Conservation (phyloP, 2,113 vertebrate species). For the Carollia perspicillata region DNA sequence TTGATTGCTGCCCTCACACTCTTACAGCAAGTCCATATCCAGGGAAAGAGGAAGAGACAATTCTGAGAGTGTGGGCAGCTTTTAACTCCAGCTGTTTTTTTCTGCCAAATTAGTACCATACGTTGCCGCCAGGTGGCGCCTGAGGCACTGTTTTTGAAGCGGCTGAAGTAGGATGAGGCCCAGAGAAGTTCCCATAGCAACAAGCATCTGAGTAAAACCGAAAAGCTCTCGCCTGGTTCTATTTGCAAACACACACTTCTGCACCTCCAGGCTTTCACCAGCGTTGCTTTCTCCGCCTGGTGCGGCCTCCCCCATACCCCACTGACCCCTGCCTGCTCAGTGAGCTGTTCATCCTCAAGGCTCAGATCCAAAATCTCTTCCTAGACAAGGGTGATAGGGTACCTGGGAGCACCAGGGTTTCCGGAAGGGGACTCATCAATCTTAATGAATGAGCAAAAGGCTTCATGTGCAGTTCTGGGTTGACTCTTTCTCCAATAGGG, state of each 20-base stretch:
- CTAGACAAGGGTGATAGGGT: not conserved
- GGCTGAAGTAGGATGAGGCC: fast-evolving
- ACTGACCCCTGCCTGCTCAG: not conserved
- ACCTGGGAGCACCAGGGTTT: not conserved
- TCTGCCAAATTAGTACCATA: not conserved
- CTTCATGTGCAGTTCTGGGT: not conserved
- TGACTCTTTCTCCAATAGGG: not conserved
- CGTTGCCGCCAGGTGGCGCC: slow-evolving; percentile 48
- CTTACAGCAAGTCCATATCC: not conserved
- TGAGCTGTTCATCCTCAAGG: not conserved
- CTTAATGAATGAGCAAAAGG: not conserved
- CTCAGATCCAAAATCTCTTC: not conserved
- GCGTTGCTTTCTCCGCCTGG: not conserved
- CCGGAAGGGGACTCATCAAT: not conserved
- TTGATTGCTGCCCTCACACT: not conserved
- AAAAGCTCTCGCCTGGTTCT: not conserved
- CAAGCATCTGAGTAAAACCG: not conserved
- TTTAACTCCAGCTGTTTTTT: not conserved
- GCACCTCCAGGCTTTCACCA: not conserved
- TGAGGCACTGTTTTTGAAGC: not conserved
- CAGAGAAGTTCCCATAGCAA: not conserved
- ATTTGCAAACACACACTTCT: not conserved
- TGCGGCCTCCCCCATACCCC: not conserved
- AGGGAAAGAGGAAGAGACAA: not conserved
- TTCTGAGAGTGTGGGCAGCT: fast-evolving